A percentile compares a stretch with the other conserved stretches of the same genome.
These are phyloP conservation scores for Stenchaetothrips biformis DNA, from an alignment of 2,888 invertebrate species.

Conservation along the genomic window DNA sequence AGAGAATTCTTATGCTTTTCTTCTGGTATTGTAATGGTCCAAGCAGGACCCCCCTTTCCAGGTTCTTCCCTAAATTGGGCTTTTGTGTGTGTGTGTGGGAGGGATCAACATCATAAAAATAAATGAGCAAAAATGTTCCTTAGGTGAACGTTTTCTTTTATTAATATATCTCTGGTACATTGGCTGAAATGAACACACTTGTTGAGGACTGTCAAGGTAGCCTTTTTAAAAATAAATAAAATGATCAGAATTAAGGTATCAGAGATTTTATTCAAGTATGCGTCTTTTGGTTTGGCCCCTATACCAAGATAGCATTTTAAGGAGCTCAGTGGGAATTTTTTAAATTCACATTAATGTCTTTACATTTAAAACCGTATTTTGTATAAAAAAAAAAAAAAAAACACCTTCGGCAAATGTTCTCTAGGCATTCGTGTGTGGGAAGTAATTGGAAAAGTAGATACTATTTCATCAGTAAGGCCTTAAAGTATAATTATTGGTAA, in stretches of 20 bases:
- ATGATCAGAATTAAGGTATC: neutral
- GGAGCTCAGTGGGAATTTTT: neutral
- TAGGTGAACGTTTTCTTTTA: neutral
- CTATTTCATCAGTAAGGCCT: no score
- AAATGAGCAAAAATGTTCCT: neutral
- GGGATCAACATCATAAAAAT: no score
- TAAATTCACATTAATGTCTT: neutral
- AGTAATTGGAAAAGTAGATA: neutral
- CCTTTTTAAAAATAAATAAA: neutral
- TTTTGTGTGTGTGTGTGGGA: no score
- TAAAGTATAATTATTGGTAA: no score
- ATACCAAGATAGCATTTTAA: neutral
- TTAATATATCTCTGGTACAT: neutral
- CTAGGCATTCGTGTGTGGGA: neutral
- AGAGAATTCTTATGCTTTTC: neutral
- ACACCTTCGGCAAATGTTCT: neutral
- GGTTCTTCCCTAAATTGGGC: no score
- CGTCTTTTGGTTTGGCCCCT: neutral
- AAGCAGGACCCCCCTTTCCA: no score
- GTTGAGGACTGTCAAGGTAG: neutral
- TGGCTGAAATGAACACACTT: conserved; percentile 1
- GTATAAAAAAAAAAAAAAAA: neutral
- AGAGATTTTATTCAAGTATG: neutral
- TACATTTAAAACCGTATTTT: neutral
- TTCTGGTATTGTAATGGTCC: neutral